Evolutionary conservation across 2,113 vertebrate species (phyloP).

Genomic region (Isurus oxyrinchus): DNA sequence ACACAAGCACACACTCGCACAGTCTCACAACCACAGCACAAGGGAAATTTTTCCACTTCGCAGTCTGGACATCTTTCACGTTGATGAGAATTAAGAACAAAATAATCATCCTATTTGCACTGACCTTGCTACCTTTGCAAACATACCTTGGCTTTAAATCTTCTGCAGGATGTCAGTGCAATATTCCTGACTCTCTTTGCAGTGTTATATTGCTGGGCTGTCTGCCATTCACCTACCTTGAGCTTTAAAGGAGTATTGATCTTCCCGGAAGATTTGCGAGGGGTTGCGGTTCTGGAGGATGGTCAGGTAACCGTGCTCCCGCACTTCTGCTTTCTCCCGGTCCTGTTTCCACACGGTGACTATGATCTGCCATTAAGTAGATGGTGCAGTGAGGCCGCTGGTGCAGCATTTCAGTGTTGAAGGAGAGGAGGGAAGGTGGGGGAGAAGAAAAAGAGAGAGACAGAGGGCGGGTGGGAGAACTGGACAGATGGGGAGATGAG

Average conservation of each 20-base stretch:
- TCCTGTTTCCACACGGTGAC: slow-evolving; percentile 77
- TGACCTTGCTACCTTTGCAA: too few relatives aligned
- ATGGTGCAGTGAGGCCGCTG: not conserved
- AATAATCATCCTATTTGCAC: too few relatives aligned
- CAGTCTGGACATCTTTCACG: too few relatives aligned
- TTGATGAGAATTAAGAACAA: too few relatives aligned
- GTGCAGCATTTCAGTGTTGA: not conserved
- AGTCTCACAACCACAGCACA: too few relatives aligned
- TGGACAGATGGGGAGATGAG: not conserved
- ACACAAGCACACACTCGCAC: too few relatives aligned
- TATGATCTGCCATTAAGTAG: slow-evolving; percentile 56
- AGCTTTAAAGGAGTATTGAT: slow-evolving; percentile 72
- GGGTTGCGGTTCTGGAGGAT: slow-evolving; percentile 73
- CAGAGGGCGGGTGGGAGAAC: not conserved
- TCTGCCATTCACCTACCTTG: slow-evolving; percentile 56
- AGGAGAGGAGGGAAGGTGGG: too few relatives aligned
- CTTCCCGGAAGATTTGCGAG: slow-evolving; percentile 66
- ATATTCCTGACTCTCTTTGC: too few relatives aligned
- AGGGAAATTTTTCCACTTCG: too few relatives aligned
- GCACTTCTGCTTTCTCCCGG: slow-evolving; percentile 65
- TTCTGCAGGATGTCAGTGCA: too few relatives aligned
- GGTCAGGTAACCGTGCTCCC: slow-evolving; percentile 69
- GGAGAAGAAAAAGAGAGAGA: not conserved
- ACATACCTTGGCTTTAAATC: too few relatives aligned
- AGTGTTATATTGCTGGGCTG: not conserved